Evolutionary conservation across 2,797 vertebrate genomes (phyloP).

Genomic region (Falco biarmicus): DNA sequence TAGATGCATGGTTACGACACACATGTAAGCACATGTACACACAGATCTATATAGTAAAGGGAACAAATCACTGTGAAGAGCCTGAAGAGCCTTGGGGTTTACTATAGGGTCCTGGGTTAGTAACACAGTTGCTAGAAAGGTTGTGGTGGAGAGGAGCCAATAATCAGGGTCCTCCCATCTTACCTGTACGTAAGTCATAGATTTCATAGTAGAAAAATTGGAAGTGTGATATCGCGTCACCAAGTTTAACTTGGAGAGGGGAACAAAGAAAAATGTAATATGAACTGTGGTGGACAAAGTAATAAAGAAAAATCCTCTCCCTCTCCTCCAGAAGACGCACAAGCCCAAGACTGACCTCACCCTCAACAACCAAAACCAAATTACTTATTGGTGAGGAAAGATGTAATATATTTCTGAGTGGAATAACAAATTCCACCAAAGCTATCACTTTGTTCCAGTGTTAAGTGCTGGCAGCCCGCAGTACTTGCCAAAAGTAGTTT

Average conservation of each 20-base stretch:
- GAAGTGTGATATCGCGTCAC: not conserved
- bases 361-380: not conserved
- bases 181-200: not conserved
- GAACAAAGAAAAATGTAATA: not conserved
- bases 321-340: fast-evolving
- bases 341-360: not conserved
- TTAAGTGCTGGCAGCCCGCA: not conserved
- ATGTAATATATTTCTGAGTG: not conserved
- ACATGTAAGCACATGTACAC: too few species aligned
- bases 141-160: not conserved
- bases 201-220: not conserved
- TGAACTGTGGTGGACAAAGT: not conserved
- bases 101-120: not conserved
- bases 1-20: not conserved
- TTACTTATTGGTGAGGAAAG: not conserved
- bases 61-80: not conserved
- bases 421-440: not conserved
- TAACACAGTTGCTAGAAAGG: not conserved
- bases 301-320: not conserved
- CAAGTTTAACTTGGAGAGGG: not conserved
- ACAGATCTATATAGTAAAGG: fast-evolving
- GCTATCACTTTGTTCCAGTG: not conserved
- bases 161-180: not conserved
- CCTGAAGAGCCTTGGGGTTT: too few species aligned
- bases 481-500: not conserved